Base-by-base conservation (phyloP, 2,888 invertebrate genomes). In the Stenotaenia linearis region DNA sequence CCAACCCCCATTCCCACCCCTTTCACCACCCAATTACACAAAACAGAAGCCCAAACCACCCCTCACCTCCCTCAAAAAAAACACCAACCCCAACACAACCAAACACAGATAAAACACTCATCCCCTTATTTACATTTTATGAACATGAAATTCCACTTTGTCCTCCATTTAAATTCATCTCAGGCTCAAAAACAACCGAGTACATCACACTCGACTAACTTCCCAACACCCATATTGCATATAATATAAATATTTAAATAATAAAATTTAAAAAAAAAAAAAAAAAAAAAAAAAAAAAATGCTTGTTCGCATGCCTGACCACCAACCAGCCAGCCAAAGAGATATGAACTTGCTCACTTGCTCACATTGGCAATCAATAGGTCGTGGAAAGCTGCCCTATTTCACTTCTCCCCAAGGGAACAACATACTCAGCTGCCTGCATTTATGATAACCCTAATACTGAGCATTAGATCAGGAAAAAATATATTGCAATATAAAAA, bases 271-370 rank as follows among this genome's bases (percentile, higher is more conserved):
- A 56, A 56, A 21, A 56, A 21, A 56, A 23, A 21, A 21, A 21
- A 21, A 56, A 56, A 23, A 12, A 56, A 18, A 56, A 56, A 25
- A 28, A 25, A 28, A 10, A 28, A 3, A 28, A 25, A 7, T 69
- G 69, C 25, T 69, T 69, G 25, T 69, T 69, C 69, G 69, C 69
- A 69, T 69, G 69, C 69, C 69, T 69, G 69, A 69, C 69, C 69
- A 69, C 69, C 69, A 69, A 69, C 69, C 69, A 69, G 69, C 69
- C 69, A 69, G 25, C 69, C 69, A 15, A 69, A 69, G 25, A 69
- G 69, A 69, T 69, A 69, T 69, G 69, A 69, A 69, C 69, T 69
- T 69, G 69, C 69, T 69, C 69, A 69, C 69, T 69, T 28, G 69
- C 7, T 69, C 9, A 25, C 25, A 69, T 69, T 69, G 69, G 69